A percentile compares a stretch with the other conserved stretches of the same genome.
These are phyloP conservation scores for Lochmaea capreae DNA, from an alignment of 2,888 invertebrate genomes.

Conservation along the genomic window DNA sequence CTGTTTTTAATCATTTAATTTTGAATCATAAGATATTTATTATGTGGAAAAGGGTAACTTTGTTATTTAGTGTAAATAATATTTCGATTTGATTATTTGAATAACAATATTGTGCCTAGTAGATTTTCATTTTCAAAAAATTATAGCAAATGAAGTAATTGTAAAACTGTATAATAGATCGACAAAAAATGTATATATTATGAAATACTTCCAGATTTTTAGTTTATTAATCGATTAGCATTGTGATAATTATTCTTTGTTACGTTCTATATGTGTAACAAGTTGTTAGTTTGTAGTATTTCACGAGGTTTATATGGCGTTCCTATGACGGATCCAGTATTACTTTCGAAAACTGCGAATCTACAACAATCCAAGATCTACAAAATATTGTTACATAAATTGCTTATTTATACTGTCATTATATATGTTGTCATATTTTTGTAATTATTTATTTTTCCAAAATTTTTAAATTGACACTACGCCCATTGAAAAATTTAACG, in stretches of 20 bases:
- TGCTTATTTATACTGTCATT: too few species aligned
- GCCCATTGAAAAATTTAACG: too few species aligned
- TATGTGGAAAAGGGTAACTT: conserved; percentile 55
- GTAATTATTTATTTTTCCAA: too few species aligned
- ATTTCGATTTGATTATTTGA: conserved; percentile 36
- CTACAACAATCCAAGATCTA: too few species aligned
- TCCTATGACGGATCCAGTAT: too few species aligned
- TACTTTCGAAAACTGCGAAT: too few species aligned
- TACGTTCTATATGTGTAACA: background rate
- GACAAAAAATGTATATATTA: background rate
- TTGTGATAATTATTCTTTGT: background rate
- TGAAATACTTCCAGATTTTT: background rate
- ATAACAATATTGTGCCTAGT: conserved; percentile 35
- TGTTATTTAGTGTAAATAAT: conserved; percentile 52
- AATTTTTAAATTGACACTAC: too few species aligned
- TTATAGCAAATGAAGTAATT: background rate
- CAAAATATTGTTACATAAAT: too few species aligned
- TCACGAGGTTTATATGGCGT: background rate
- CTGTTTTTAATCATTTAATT: conserved; percentile 47
- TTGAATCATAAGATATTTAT: conserved; percentile 51
- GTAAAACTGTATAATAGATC: background rate
- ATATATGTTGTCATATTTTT: too few species aligned
- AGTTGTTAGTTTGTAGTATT: background rate
- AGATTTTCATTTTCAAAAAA: conserved; percentile 22
- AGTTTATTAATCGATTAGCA: background rate